Base-by-base conservation (phyloP, 2,888 invertebrate species). In the Dichetophora obliterata region DNA sequence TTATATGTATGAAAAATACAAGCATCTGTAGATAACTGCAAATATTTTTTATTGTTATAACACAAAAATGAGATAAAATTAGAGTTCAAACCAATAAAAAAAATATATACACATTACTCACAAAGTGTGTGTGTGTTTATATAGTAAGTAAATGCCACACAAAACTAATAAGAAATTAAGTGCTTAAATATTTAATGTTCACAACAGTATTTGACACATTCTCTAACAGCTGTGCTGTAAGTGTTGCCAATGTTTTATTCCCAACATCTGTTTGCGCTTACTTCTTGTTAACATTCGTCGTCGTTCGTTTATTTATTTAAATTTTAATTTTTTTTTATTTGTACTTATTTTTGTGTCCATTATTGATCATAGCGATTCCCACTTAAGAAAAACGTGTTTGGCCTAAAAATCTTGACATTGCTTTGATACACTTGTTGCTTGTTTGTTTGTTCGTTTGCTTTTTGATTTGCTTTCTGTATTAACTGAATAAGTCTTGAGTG, bases 391-490 rank as follows among this genome's bases (percentile, higher is more conserved):
- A 76, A 79, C 69, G 75, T 76, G 78, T 76, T 79, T 79, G 76
- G 68, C 66, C 75, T 76, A 77, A 78, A 77, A 73, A 79, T 79
- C 78, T 73, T 75, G 82, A 77, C 79, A 79, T 59, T 78, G 66
- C 65, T 19, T 22, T 43, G 65, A 37, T 65, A 37, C 34, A 54
- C 5, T 66, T n/a, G 37, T 37, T 74, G 43, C 50, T 57, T 50
- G 11, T 3, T 65, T 43, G 43, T 43, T 43, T 24, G 71, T 43
- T 74, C 11, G 59, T 48, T 27, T 59, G 19, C 1, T 63, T 63
- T 2, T 59, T 37, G 3, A 2, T 63, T 24, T 63, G 63, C 27
- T 63, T 5, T 59, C 27, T 68, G 68, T 68, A 3, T 27, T 4
- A 37, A 48, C 8, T 16, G 14, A 48, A 48, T 27, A 22, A n/a